Evolutionary conservation across 2,113 vertebrate species (phyloP).

Genomic region (Caracal caracal): DNA sequence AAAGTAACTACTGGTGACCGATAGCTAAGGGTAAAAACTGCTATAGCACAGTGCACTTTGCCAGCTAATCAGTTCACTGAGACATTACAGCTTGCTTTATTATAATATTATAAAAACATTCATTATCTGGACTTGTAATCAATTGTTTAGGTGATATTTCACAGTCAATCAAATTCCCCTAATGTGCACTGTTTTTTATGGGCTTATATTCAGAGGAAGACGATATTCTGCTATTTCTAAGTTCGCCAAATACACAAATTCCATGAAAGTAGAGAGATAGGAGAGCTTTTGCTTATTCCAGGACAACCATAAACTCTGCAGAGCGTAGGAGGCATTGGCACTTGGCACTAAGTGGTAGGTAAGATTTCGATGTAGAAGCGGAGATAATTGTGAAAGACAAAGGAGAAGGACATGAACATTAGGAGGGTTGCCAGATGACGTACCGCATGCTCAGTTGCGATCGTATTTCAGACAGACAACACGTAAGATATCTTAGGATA

Average conservation of each 20-base stretch:
- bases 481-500: neutral
- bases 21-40: neutral
- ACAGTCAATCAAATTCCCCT: neutral
- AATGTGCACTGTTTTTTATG: neutral
- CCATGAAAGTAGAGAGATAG: neutral
- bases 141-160: neutral
- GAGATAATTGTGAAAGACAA: neutral
- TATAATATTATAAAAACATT: neutral
- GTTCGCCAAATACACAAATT: neutral
- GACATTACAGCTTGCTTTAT: neutral
- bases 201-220: neutral
- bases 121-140: neutral
- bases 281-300: neutral
- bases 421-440: neutral
- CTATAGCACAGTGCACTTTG: neutral
- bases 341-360: neutral
- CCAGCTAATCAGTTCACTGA: neutral
- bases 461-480: neutral
- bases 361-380: neutral
- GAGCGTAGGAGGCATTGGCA: neutral
- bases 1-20: neutral
- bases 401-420: neutral
- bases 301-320: neutral
- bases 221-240: neutral
- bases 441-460: neutral